phyloP scores from a whole-genome alignment of 2,888 invertebrate species.

The Timema podura region DNA sequence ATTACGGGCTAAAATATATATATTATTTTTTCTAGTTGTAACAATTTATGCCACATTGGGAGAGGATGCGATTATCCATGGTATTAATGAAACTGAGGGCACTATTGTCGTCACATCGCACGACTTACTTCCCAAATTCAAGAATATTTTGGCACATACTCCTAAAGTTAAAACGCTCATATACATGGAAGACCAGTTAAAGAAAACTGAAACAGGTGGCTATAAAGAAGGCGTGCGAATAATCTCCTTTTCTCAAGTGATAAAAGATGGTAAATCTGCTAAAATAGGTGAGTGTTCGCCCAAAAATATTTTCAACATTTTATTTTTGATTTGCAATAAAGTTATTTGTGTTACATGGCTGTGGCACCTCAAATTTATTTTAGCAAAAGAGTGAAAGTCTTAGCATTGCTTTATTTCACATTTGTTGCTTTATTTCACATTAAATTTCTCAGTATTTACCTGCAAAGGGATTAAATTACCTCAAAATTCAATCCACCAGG shows the following conservation, averaged over 20 bases:
- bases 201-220: conserved; percentile 62
- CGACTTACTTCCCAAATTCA: conserved; percentile 88
- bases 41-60: conserved; percentile 97
- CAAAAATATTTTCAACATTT: neutral
- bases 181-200: conserved; percentile 85
- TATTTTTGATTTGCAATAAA: conserved; percentile 18
- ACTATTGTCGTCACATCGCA: conserved; percentile 88
- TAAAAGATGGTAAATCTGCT: conserved; percentile 51
- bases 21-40: conserved; percentile 60
- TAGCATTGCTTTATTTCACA: too few relatives aligned
- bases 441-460: too few relatives aligned
- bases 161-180: conserved; percentile 75
- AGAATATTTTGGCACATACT: conserved; percentile 65
- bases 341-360: conserved; percentile 14
- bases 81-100: conserved; percentile 95
- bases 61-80: conserved; percentile 93
- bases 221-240: conserved; percentile 70
- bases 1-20: too few relatives aligned
- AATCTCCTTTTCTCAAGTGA: conserved; percentile 68
- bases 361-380: neutral
- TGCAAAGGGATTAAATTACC: too few relatives aligned
- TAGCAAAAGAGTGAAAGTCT: too few relatives aligned
- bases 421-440: too few relatives aligned
- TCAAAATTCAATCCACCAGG: too few relatives aligned
- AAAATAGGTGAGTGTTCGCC: conserved; percentile 32